Conservation (phyloP, 2,888 invertebrate genomes). For the Diploptera punctata region DNA sequence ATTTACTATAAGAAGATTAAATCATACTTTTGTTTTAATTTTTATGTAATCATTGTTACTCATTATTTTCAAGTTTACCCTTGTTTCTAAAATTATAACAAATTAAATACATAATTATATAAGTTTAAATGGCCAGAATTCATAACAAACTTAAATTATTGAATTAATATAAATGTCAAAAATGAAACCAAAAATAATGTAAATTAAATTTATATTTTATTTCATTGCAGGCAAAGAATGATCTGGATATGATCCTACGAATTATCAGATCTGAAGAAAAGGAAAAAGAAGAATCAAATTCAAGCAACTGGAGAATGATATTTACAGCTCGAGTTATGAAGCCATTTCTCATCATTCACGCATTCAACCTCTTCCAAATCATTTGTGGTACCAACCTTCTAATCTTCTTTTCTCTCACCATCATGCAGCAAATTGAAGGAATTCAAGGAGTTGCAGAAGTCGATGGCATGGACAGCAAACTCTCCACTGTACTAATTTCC, state of each 20-base stretch:
- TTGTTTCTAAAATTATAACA: too few relatives aligned
- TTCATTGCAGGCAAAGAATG: not conserved
- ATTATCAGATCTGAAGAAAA: not conserved
- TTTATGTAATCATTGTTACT: too few relatives aligned
- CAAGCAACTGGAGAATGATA: not conserved
- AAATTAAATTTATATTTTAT: not conserved
- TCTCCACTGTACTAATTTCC: slow-evolving; percentile 74
- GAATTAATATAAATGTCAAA: too few relatives aligned
- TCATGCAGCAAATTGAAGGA: slow-evolving; percentile 54
- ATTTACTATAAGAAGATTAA: too few relatives aligned
- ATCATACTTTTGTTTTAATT: too few relatives aligned
- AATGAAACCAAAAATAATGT: too few relatives aligned
- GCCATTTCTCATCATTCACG: slow-evolving; percentile 73
- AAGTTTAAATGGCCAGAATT: too few relatives aligned
- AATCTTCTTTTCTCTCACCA: slow-evolving; percentile 80
- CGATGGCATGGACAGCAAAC: slow-evolving; percentile 53
- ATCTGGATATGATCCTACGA: not conserved
- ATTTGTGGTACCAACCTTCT: slow-evolving; percentile 78
- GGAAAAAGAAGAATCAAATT: not conserved
- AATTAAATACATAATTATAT: too few relatives aligned
- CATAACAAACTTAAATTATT: too few relatives aligned
- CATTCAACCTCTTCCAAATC: slow-evolving; percentile 75
- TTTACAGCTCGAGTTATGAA: slow-evolving; percentile 67
- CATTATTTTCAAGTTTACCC: too few relatives aligned
- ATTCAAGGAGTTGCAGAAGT: not conserved